A percentile compares a stretch with the other conserved stretches of the same genome.
These are phyloP conservation scores for Progne subis DNA, from an alignment of 2,113 vertebrate genomes.

Conservation along the genomic window DNA sequence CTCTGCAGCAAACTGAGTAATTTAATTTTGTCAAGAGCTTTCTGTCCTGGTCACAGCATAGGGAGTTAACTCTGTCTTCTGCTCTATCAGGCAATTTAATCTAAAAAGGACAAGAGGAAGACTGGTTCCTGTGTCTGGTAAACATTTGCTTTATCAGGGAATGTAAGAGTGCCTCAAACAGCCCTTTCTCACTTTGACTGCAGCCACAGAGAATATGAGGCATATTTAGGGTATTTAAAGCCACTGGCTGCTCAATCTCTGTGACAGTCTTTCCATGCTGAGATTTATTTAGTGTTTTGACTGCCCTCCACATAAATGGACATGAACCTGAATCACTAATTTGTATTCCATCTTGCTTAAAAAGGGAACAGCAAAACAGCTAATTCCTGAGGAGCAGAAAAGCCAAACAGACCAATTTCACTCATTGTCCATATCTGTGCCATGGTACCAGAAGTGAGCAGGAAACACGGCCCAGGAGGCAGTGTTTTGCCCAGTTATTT, in stretches of 20 bases:
- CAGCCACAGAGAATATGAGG: neutral
- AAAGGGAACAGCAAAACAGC: neutral
- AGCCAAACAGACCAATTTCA: neutral
- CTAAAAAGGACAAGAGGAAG: constrained; percentile 26
- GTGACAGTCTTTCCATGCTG: neutral
- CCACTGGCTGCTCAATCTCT: neutral
- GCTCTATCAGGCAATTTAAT: constrained; percentile 47
- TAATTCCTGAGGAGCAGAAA: neutral
- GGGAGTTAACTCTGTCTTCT: constrained; percentile 17
- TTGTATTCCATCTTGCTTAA: neutral
- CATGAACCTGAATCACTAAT: constrained; percentile 27
- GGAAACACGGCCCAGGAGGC: neutral
- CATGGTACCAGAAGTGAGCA: neutral
- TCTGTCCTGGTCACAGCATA: neutral
- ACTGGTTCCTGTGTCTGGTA: constrained; percentile 19
- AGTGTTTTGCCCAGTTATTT: neutral
- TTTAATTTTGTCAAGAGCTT: neutral
- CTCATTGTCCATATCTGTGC: neutral
- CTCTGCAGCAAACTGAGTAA: neutral
- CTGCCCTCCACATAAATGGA: neutral
- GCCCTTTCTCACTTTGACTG: constrained; percentile 4
- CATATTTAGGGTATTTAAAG: neutral
- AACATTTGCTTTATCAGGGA: constrained; percentile 30
- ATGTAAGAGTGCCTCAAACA: neutral
- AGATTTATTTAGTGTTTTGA: constrained; percentile 17